phyloP scores from a whole-genome alignment of 2,113 vertebrate species.

The Thunnus maccoyii region DNA sequence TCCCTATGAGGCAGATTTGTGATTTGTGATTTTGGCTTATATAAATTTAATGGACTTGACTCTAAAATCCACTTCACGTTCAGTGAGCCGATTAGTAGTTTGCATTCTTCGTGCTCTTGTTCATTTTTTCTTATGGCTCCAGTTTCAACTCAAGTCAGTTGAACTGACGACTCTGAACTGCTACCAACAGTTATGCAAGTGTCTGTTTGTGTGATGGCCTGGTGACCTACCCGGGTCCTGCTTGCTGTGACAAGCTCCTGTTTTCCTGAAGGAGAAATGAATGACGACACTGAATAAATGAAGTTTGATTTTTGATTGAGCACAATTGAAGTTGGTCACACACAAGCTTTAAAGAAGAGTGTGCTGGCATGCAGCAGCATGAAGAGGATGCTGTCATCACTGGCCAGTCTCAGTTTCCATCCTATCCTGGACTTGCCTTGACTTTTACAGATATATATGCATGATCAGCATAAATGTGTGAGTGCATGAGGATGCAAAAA shows the following conservation, averaged over 20 bases:
- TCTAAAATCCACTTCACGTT: no score
- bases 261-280: background rate
- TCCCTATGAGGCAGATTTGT: no score
- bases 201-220: background rate
- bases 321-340: slow-evolving; percentile 10
- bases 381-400: slow-evolving; percentile 25
- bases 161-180: background rate
- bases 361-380: slow-evolving; percentile 3
- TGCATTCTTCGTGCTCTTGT: no score
- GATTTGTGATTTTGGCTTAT: no score
- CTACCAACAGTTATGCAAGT: background rate
- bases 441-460: background rate
- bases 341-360: background rate
- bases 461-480: slow-evolving; percentile 7
- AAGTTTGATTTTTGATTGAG: background rate
- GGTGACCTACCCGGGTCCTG: background rate
- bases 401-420: background rate
- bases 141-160: background rate
- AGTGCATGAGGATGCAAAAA: background rate
- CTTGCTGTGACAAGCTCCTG: background rate
- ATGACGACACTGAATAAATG: background rate
- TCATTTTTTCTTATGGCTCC: background rate
- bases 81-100: no score
- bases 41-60: no score
- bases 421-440: background rate